These are phyloP conservation scores for Euplagia quadripunctaria DNA, from an alignment of 2,888 invertebrate species.

Conservation along the genomic window DNA sequence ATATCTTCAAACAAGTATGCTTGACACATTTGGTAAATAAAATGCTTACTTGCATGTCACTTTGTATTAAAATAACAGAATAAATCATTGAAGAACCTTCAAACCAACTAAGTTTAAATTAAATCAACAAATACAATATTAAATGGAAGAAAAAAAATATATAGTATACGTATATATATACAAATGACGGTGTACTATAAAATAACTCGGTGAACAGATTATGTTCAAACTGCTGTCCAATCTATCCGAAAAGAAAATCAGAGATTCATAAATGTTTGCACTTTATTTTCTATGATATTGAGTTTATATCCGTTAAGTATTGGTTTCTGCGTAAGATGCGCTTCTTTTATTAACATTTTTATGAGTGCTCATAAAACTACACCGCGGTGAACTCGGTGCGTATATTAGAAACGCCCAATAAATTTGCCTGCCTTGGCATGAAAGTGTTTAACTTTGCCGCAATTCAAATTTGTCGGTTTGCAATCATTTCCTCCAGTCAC, in stretches of 20 bases:
- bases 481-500: too few relatives aligned
- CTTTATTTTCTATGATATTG: background rate
- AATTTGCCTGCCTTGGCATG: background rate
- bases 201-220: background rate
- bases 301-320: background rate
- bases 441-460: background rate
- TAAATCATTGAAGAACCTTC: background rate
- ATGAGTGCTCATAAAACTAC: conserved; percentile 1
- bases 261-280: background rate
- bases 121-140: background rate
- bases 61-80: background rate
- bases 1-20: background rate
- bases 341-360: background rate
- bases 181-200: background rate
- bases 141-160: background rate
- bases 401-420: background rate
- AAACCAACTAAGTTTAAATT: background rate
- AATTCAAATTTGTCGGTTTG: too few relatives aligned
- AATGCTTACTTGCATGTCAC: background rate
- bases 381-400: background rate
- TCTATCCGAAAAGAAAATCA: background rate
- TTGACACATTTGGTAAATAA: background rate
- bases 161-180: background rate
- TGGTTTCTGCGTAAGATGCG: background rate
- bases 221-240: background rate